These are phyloP conservation scores for Rhabdophis nuchalis DNA, from an alignment of 2,797 vertebrate species.

Conservation along the genomic window DNA sequence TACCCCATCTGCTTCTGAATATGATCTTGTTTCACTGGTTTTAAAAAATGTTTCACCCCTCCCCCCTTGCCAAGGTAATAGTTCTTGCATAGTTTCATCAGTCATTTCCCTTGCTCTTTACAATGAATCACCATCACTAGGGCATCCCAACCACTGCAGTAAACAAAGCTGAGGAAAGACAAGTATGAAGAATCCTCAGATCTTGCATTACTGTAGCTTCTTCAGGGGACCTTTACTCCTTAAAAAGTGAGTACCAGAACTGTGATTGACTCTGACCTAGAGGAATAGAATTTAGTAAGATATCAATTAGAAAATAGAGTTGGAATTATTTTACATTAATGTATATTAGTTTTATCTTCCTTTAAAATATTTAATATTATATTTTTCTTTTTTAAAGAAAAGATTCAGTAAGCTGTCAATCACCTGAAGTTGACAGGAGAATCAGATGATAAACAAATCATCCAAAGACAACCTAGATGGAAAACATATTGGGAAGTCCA, in stretches of 20 bases:
- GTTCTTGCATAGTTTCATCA: background rate
- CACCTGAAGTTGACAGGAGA: background rate
- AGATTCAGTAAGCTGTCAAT: background rate
- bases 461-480: background rate
- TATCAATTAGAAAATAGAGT: background rate
- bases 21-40: background rate
- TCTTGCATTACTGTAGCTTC: background rate
- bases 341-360: background rate
- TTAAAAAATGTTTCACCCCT: background rate
- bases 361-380: background rate
- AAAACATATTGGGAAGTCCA: background rate
- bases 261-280: background rate
- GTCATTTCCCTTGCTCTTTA: background rate
- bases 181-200: background rate
- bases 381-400: background rate
- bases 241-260: background rate
- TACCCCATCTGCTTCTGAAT: background rate
- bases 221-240: background rate
- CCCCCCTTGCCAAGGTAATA: background rate
- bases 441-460: background rate
- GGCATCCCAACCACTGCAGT: background rate
- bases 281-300: background rate
- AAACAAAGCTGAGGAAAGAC: background rate
- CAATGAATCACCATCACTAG: background rate
- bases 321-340: background rate